Evolutionary conservation across 2,797 vertebrate species (phyloP), one percentile per base, ranked within the genome.

Genomic region (Hypotaenidia okinawae): DNA sequence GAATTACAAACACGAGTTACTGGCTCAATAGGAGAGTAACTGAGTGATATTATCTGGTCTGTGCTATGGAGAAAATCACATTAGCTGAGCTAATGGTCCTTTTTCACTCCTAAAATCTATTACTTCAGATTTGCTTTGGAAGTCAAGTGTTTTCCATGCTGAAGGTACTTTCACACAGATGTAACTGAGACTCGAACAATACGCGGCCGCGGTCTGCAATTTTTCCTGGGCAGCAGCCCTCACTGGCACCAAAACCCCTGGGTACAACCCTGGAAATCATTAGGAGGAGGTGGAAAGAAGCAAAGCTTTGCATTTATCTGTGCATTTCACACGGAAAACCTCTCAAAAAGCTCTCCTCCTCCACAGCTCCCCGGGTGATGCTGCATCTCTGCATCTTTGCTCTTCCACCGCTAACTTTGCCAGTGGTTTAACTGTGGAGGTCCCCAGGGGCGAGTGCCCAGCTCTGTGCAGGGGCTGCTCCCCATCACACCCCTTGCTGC

Each of bases 1-100:
- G 95, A 90, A 93, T 95, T 87, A 70, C 88, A 49, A 90, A 82
- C 92, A 21, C 62, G 78, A 96, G 93, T 78, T 51, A 66, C 37
- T 73, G 89, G 95, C 82, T 89, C 75, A 39, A 70, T 24, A 51
- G 92, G 59, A 51, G 83, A 89, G 90, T 76, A 66, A 89, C 72
- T 12, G 80, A 88, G 87, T n/a, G 95, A 94, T 72, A 59, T 67
- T 32, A 83, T 55, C 78, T 61, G 91, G 54, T 85, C 85, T 28
- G 73, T 22, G 87, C 90, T 43, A 8, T 5, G 54, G 35, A 59
- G 84, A 63, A 96, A 95, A 94, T 87, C 92, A 45, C 77, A 92
- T 87, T 84, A 70, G 47, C 70, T 10, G 35, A 79, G 92, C 49
- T 79, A 69, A 95, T 90, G 81, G 63, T 67, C 52, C 82, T 91